Conservation (phyloP, 92 coral and sea anemone species). For the Heteractis magnifica region DNA sequence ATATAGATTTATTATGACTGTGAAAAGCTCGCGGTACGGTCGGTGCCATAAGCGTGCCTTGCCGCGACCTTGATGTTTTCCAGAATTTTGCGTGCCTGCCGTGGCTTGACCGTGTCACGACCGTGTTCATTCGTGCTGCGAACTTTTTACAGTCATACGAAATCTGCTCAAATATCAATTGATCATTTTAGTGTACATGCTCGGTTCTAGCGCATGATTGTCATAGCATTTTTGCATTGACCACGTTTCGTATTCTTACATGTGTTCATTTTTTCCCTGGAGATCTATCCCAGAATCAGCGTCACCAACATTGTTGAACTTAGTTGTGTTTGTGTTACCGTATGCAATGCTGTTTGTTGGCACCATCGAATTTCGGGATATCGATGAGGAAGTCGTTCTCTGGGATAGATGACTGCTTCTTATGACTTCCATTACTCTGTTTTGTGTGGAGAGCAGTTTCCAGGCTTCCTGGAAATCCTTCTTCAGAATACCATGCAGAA, state of each 20-base stretch:
- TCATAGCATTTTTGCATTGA: neutral
- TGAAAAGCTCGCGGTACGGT: no score
- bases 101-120: no score
- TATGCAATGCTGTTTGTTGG: neutral
- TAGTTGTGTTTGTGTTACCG: neutral
- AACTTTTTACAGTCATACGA: no score
- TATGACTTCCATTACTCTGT: slow-evolving; percentile 58
- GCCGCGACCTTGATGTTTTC: no score
- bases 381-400: slow-evolving; percentile 47
- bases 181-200: no score
- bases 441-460: slow-evolving; percentile 53
- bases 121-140: no score
- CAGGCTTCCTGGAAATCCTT: slow-evolving; percentile 91
- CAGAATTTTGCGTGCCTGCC: no score
- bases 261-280: slow-evolving; percentile 24
- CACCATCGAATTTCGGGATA: slow-evolving; percentile 33
- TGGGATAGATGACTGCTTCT: slow-evolving; percentile 48
- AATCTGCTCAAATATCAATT: no score
- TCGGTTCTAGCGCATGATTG: no score
- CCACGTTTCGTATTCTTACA: neutral
- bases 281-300: slow-evolving; percentile 69
- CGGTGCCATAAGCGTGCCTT: no score
- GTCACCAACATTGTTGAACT: slow-evolving; percentile 22
- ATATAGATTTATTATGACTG: no score
- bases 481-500: slow-evolving; percentile 88